These are phyloP conservation scores for Lagocephalus sceleratus DNA, from an alignment of 2,797 vertebrate species.

Conservation along the genomic window DNA sequence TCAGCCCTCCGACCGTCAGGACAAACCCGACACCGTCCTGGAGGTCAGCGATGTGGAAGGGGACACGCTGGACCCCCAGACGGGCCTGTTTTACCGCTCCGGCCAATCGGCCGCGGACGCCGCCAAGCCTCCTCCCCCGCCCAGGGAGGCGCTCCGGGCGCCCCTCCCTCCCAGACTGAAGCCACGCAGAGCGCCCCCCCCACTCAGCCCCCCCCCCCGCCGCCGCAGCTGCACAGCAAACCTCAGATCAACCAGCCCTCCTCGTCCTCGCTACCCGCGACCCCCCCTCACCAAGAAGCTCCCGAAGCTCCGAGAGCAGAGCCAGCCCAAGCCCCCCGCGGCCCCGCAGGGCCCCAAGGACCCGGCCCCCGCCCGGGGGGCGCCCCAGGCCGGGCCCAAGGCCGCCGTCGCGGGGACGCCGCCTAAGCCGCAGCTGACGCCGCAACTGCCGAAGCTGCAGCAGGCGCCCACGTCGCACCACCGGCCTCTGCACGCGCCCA, in stretches of 20 bases:
- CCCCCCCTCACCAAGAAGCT: slow-evolving; percentile 75
- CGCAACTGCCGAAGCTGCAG: slow-evolving; percentile 92
- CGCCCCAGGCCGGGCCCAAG: slow-evolving; percentile 76
- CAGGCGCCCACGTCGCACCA: slow-evolving; percentile 93
- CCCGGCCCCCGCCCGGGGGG: slow-evolving; percentile 52
- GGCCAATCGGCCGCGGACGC: slow-evolving; percentile 78
- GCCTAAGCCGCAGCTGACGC: slow-evolving; percentile 83
- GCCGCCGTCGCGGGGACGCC: slow-evolving; percentile 57
- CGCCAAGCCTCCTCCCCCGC: slow-evolving; percentile 67
- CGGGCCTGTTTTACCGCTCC: slow-evolving; percentile 94
- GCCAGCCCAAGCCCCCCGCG: slow-evolving; percentile 62
- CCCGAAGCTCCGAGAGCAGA: slow-evolving; percentile 70
- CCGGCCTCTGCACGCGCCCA: slow-evolving; percentile 88
- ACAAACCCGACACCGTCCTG: slow-evolving; percentile 79
- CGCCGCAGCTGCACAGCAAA: slow-evolving; percentile 66
- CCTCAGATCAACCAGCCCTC: slow-evolving; percentile 80
- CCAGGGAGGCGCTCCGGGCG: slow-evolving; percentile 73
- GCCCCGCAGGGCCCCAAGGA: slow-evolving; percentile 74
- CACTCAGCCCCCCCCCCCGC: slow-evolving; percentile 15
- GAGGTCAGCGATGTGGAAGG: slow-evolving; percentile 93
- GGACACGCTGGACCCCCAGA: slow-evolving; percentile 97
- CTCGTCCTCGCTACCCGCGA: slow-evolving; percentile 62
- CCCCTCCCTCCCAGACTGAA: slow-evolving; percentile 77
- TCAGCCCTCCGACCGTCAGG: slow-evolving; percentile 81
- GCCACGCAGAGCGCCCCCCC: slow-evolving; percentile 57